Base-by-base conservation (phyloP, 2,113 vertebrate species). In the Anthoscopus minutus region DNA sequence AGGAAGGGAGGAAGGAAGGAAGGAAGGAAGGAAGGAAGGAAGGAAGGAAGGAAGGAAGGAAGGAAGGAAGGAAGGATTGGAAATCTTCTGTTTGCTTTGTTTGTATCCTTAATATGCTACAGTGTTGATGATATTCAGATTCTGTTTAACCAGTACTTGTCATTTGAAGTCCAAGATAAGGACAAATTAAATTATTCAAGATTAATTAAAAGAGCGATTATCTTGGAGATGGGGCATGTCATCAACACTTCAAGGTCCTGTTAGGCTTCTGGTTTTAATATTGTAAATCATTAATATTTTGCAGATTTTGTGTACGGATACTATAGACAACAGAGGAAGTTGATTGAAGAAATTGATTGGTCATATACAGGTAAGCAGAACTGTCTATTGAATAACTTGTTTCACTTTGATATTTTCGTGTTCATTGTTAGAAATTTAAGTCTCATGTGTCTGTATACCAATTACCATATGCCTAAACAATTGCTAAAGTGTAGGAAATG, bases 291-390 rank as follows among this genome's bases (percentile, higher is more conserved):
- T 94, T 70, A 10, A 20, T 98, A 28, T 94, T 45, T 97, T 98
- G 45, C 93, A 98, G 98, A 98, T 93, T 89, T 97, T 97, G 97
- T 96, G 79, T 97, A 97, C 80, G 98, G 98, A 94, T 99, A 99
- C 89, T 99, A 98, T 88, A 98, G 99, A 98, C 98, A 98, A 58
- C 99, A 99, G 73, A 97, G 99, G 86, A 99, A 99, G 97, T 97
- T 99, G 97, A 97, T 98, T 73, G 98, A 99, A 93, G 99, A 99
- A 84, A 98, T 99, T 73, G 99, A 99, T 89, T 99, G 99, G 99
- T 99, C 99, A 9, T 99, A 99, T 10, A 98, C 98, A 96, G 99
- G 99, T 99, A 98, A 98, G 90, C 5, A 81, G 31, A 90, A 45
- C 30, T 80, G 38, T 47, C 16, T 76, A 3, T 5, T 42, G 28